A percentile compares a stretch with the other conserved stretches of the same genome.
Conservation (phyloP, 2,113 vertebrate genomes). For the Passer domesticus region DNA sequence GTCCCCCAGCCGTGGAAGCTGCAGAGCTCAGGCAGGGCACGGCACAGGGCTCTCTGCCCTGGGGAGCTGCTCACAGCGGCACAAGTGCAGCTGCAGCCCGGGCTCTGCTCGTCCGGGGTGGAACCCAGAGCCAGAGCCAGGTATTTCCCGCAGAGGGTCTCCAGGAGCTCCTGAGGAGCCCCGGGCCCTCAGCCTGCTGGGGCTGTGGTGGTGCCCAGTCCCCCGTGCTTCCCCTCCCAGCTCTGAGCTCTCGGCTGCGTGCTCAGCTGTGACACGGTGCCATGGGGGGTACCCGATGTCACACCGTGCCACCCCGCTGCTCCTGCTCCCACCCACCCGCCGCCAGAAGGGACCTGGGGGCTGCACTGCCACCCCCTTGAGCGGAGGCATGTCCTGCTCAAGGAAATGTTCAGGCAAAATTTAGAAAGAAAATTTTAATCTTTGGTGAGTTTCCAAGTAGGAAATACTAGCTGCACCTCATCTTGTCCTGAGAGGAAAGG, state of each 20-base stretch:
- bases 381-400: not conserved
- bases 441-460: not conserved
- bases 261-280: rapidly evolving
- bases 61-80: not conserved
- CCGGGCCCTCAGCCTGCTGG: not conserved
- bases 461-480: not conserved
- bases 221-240: not conserved
- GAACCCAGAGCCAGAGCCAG: rapidly evolving
- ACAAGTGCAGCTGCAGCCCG: not conserved
- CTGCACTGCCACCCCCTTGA: not conserved
- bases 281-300: rapidly evolving
- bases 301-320: rapidly evolving
- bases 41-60: not conserved
- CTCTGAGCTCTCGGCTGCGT: rapidly evolving
- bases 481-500: not conserved
- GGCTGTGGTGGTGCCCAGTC: not conserved
- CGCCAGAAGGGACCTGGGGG: not conserved
- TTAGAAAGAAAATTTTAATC: not conserved
- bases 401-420: not conserved
- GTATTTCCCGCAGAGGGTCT: rapidly evolving
- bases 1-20: no score
- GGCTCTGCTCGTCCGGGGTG: rapidly evolving
- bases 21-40: not conserved
- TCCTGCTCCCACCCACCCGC: not conserved
- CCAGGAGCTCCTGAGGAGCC: no score